Evolutionary conservation across 2,888 invertebrate species (phyloP).

Genomic region (Luffia ferchaultella): DNA sequence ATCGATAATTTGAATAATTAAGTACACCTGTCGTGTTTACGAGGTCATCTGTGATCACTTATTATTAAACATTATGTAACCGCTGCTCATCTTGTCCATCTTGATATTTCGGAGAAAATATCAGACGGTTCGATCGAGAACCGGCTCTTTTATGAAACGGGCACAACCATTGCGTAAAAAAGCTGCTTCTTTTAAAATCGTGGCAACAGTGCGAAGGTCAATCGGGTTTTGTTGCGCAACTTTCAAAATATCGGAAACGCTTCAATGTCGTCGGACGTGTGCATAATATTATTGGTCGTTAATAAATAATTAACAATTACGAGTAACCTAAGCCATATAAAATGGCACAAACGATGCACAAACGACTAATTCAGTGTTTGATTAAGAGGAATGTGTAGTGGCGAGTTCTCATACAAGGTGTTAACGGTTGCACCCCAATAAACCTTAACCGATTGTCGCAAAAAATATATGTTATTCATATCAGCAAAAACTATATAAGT

Average conservation of each 20-base stretch:
- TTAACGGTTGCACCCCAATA: too few species aligned
- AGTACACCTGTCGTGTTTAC: neutral
- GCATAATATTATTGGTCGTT: neutral
- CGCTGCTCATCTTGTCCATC: neutral
- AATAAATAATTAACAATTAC: neutral
- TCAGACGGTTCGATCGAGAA: neutral
- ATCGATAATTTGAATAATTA: neutral
- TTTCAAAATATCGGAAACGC: neutral
- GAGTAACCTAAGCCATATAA: too few species aligned
- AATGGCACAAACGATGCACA: too few species aligned
- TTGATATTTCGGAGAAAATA: neutral
- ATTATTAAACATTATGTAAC: neutral
- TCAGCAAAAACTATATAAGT: too few species aligned
- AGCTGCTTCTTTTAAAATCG: neutral
- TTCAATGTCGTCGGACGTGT: neutral
- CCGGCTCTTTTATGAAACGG: neutral
- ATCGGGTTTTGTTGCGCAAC: neutral
- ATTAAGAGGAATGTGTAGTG: too few species aligned
- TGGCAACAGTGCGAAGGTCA: neutral
- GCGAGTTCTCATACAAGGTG: too few species aligned
- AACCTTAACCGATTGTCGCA: too few species aligned
- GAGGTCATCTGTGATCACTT: neutral
- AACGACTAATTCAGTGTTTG: too few species aligned
- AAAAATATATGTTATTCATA: too few species aligned
- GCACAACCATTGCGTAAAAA: neutral